These are phyloP conservation scores for Podarcis lilfordi DNA, from an alignment of 2,797 vertebrate genomes.

Conservation along the genomic window DNA sequence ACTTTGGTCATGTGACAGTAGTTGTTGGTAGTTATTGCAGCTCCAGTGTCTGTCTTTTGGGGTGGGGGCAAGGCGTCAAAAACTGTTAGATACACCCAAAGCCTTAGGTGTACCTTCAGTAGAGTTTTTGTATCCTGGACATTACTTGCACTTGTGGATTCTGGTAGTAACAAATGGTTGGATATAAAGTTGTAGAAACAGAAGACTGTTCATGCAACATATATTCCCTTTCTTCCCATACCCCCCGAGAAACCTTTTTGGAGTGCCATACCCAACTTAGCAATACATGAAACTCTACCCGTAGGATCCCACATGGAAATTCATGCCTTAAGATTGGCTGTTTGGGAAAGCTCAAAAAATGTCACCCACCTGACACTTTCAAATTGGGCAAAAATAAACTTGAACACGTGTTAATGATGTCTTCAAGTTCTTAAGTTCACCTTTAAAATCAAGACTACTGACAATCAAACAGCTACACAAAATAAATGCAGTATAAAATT, in stretches of 20 bases:
- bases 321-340: too few relatives aligned
- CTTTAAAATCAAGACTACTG: too few relatives aligned
- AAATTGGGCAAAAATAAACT: too few relatives aligned
- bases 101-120: neutral
- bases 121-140: neutral
- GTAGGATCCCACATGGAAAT: too few relatives aligned
- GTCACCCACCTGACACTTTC: too few relatives aligned
- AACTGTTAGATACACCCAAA: neutral
- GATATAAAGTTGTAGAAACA: neutral
- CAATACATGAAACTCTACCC: too few relatives aligned
- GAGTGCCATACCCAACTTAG: neutral
- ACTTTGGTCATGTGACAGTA: neutral
- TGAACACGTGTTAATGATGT: too few relatives aligned
- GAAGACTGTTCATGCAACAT: neutral
- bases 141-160: neutral
- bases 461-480: too few relatives aligned
- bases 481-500: too few relatives aligned
- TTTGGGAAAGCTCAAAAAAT: too few relatives aligned
- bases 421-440: too few relatives aligned
- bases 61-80: too few relatives aligned
- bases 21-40: neutral
- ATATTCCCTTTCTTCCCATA: neutral
- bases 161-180: neutral
- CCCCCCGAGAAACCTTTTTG: neutral
- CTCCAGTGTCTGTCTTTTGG: neutral